phyloP scores from a whole-genome alignment of 2,797 vertebrate species.

The Oophaga sylvatica region DNA sequence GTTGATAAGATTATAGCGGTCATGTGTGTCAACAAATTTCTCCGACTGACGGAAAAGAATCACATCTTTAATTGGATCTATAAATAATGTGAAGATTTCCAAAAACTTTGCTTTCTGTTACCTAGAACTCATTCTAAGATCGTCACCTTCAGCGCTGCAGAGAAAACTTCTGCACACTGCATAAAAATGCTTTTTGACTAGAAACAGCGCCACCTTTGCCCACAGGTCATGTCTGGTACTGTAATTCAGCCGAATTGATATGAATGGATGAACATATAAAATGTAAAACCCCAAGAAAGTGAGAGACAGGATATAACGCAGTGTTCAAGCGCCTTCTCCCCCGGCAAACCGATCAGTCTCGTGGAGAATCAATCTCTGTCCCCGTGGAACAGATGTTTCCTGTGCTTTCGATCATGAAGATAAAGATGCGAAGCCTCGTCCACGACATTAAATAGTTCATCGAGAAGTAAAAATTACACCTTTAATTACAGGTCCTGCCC shows the following conservation, averaged over 20 bases:
- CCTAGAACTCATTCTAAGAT: too few species aligned
- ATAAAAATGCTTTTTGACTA: too few species aligned
- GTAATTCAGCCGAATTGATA: too few species aligned
- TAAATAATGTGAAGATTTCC: too few species aligned
- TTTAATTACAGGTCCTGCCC: conserved; percentile 41
- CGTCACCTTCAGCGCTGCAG: too few species aligned
- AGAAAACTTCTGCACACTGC: too few species aligned
- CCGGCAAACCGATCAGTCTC: not conserved
- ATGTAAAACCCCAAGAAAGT: not conserved
- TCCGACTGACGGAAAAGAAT: not conserved
- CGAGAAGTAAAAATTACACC: conserved; percentile 38
- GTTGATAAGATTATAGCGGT: not conserved
- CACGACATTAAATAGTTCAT: conserved; percentile 16
- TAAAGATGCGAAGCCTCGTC: not conserved
- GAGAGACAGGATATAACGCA: not conserved
- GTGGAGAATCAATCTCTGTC: conserved; percentile 9
- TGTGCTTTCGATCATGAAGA: conserved; percentile 12
- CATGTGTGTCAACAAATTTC: not conserved
- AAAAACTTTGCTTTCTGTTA: too few species aligned
- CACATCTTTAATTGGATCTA: not conserved
- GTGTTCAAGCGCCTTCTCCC: conserved; percentile 2
- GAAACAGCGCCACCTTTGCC: too few species aligned
- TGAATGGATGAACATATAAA: too few species aligned
- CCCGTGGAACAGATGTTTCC: not conserved
- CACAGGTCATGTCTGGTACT: too few species aligned